Evolutionary conservation across 2,888 invertebrate genomes (phyloP).

Genomic region (Rugalucina vietnamica): DNA sequence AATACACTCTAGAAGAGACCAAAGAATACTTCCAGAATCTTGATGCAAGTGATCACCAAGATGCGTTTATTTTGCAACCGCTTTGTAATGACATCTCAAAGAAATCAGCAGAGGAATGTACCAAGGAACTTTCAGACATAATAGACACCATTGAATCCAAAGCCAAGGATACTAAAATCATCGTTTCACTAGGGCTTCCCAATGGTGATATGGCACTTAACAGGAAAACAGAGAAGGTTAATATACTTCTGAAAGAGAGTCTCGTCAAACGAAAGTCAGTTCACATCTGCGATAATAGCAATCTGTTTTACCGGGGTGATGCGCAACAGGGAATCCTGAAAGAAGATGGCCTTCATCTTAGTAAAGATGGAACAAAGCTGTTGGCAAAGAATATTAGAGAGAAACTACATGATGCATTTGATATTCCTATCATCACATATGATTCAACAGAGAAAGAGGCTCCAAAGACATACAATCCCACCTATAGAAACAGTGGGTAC

Average conservation of each 20-base stretch:
- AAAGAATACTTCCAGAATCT: neutral
- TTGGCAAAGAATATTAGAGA: neutral
- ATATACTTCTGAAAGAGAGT: neutral
- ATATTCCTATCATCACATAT: neutral
- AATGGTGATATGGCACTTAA: neutral
- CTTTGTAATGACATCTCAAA: neutral
- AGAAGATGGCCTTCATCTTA: neutral
- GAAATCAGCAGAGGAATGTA: neutral
- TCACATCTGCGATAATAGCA: neutral
- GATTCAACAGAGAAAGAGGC: neutral
- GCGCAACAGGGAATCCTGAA: neutral
- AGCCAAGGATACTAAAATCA: neutral
- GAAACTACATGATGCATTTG: neutral
- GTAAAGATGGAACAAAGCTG: neutral
- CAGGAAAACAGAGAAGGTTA: neutral
- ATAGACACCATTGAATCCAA: neutral
- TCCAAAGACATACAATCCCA: neutral
- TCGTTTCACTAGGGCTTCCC: conserved; percentile 1
- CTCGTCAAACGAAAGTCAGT: neutral
- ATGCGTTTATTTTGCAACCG: neutral
- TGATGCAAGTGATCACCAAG: neutral
- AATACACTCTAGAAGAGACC: neutral
- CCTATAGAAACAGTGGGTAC: neutral
- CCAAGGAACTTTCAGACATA: neutral
- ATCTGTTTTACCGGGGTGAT: neutral